These are phyloP conservation scores for Heptranchias perlo DNA, from an alignment of 2,113 vertebrate species.

Conservation along the genomic window DNA sequence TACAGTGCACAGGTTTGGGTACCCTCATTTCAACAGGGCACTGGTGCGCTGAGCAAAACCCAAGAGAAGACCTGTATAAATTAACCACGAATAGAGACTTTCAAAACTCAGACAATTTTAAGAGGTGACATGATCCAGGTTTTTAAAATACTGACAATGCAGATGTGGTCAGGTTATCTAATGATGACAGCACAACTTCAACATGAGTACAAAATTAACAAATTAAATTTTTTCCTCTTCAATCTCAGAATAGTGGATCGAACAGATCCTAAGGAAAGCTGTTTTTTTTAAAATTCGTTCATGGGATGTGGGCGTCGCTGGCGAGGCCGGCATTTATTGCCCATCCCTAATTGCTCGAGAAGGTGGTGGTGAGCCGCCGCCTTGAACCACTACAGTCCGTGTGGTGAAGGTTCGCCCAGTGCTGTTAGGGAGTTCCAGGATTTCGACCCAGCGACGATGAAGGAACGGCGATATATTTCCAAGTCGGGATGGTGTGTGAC, in stretches of 20 bases:
- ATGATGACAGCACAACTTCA: neutral
- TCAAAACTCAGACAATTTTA: neutral
- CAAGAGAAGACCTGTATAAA: neutral
- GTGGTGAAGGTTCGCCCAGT: too few species aligned
- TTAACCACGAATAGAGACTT: neutral
- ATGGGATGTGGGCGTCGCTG: too few species aligned
- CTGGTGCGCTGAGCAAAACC: neutral
- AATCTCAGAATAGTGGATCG: neutral
- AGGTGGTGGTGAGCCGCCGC: too few species aligned
- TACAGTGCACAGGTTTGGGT: neutral
- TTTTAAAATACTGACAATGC: neutral
- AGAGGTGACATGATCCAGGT: neutral
- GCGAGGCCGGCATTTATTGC: too few species aligned
- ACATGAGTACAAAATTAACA: neutral
- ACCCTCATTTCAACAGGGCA: neutral
- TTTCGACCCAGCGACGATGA: too few species aligned
- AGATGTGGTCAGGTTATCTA: neutral
- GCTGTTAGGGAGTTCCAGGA: too few species aligned
- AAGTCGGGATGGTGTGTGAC: too few species aligned
- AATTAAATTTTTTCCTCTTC: neutral
- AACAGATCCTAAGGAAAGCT: neutral
- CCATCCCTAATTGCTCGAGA: too few species aligned
- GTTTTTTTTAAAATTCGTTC: too few species aligned
- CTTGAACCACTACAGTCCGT: too few species aligned
- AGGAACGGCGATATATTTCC: too few species aligned